A percentile compares a stretch with the other conserved stretches of the same genome.
Evolutionary conservation across 2,888 invertebrate species (phyloP).

Genomic region (Phyllotreta cruciferae): DNA sequence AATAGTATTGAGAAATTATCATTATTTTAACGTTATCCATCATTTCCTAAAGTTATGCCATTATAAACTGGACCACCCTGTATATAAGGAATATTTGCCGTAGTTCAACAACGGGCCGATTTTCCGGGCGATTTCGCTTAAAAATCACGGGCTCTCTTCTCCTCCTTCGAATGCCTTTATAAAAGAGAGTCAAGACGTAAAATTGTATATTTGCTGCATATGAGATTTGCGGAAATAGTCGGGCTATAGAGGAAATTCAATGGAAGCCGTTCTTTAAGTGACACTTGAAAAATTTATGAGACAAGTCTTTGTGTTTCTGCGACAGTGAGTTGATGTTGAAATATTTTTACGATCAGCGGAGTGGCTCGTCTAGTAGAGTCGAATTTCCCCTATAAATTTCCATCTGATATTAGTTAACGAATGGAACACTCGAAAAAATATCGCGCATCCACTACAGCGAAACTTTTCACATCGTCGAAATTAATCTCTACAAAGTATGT

Average conservation of each 20-base stretch:
- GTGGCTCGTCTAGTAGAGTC: no score
- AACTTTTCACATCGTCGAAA: slow-evolving; percentile 17
- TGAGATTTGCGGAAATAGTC: slow-evolving; percentile 36
- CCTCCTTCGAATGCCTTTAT: slow-evolving; percentile 20
- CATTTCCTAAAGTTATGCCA: no score
- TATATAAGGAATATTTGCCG: slow-evolving; percentile 18
- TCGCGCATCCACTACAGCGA: background rate
- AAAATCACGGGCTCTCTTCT: slow-evolving; percentile 25
- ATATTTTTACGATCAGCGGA: no score
- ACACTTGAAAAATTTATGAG: slow-evolving; percentile 26
- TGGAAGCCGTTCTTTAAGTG: slow-evolving; percentile 34
- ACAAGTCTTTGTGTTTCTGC: slow-evolving; percentile 8
- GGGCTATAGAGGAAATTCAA: slow-evolving; percentile 37
- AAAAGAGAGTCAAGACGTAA: slow-evolving; percentile 24
- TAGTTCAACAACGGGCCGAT: slow-evolving; percentile 27
- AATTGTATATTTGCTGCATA: slow-evolving; percentile 42
- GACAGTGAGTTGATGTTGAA: background rate
- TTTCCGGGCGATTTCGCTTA: slow-evolving; percentile 32
- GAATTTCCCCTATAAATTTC: no score
- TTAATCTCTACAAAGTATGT: slow-evolving; percentile 26
- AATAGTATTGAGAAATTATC: no score
- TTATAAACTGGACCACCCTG: no score
- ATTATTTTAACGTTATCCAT: no score
- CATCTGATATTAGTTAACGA: no score
- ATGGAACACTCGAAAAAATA: no score